These are phyloP conservation scores for Microcebus griseorufus DNA, from an alignment of 2,113 vertebrate genomes.

Conservation along the genomic window DNA sequence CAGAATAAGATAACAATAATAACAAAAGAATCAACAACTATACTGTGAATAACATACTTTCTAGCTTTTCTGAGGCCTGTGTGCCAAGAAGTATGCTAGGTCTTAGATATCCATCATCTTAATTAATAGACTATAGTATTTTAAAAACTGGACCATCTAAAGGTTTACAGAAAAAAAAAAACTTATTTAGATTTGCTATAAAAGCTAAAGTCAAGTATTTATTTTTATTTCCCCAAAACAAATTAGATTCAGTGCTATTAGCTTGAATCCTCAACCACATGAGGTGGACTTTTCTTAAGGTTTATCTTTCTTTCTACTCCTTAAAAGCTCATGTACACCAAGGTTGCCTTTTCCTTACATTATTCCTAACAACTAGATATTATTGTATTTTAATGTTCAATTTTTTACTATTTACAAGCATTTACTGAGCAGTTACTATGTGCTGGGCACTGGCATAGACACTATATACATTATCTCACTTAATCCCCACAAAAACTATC, in stretches of 20 bases:
- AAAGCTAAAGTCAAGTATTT: background rate
- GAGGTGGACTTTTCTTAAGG: background rate
- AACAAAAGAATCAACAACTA: background rate
- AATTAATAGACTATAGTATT: background rate
- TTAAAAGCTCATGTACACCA: background rate
- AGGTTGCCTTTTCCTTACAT: background rate
- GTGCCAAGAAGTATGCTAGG: background rate
- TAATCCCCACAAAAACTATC: background rate
- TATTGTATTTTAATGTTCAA: background rate
- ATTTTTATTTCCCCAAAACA: conserved; percentile 27
- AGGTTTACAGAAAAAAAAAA: background rate
- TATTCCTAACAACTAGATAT: background rate
- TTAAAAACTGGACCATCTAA: background rate
- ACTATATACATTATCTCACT: background rate
- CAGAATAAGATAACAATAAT: background rate
- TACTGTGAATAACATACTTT: background rate
- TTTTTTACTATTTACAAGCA: background rate
- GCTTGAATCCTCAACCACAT: background rate
- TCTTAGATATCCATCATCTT: background rate
- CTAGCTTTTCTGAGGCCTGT: background rate
- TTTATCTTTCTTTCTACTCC: background rate
- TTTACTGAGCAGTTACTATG: background rate
- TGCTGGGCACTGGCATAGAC: background rate
- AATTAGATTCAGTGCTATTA: background rate
- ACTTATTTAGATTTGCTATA: background rate